Conservation (phyloP, 2,113 vertebrate species). For the Poicephalus gulielmi region DNA sequence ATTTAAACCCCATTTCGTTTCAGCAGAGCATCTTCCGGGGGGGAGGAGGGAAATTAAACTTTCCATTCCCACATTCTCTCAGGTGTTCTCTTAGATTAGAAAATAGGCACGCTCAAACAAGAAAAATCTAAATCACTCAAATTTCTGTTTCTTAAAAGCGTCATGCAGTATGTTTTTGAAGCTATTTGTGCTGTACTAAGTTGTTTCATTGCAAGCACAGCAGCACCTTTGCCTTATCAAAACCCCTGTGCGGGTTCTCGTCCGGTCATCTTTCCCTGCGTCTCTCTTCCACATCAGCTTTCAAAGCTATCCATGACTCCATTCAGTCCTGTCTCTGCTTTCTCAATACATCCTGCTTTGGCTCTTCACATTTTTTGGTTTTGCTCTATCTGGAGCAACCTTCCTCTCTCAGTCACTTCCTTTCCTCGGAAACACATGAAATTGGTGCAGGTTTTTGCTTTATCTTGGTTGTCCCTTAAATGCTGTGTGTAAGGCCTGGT, state of each 20-base stretch:
- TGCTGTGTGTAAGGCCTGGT: neutral
- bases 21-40: neutral
- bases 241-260: fast-evolving
- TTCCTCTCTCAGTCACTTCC: neutral
- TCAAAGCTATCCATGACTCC: neutral
- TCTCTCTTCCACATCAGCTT: neutral
- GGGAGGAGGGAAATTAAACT: neutral
- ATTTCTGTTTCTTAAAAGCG: neutral
- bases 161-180: neutral
- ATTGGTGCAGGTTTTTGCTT: fast-evolving
- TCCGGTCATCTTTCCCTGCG: neutral
- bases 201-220: neutral
- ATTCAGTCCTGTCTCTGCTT: neutral
- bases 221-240: neutral
- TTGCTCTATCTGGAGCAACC: neutral
- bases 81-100: neutral
- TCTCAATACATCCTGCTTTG: neutral
- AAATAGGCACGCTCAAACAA: neutral
- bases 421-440: neutral
- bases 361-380: neutral
- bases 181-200: neutral
- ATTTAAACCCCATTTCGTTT: neutral
- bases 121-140: neutral
- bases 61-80: neutral
- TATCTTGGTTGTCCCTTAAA: neutral